Evolutionary conservation across 1,140 invertebrate species (phyloP).

Genomic region (Pachypsylla venusta): DNA sequence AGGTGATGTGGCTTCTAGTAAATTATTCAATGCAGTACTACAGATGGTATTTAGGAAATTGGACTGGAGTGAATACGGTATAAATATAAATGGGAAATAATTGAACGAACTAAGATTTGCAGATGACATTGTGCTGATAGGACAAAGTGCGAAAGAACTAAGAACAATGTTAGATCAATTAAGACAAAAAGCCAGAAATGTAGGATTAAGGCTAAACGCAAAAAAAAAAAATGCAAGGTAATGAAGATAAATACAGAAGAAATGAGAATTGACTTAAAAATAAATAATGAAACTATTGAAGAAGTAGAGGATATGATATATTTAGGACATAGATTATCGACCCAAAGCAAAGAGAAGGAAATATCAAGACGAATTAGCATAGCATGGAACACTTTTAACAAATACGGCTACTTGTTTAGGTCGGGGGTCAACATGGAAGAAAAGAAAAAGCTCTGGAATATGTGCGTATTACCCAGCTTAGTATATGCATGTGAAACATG

Average conservation of each 20-base stretch:
- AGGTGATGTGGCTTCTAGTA: constrained; percentile 17
- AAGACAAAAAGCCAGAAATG: not conserved
- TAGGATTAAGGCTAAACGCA: constrained; percentile 13
- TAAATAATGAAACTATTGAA: constrained; percentile 9
- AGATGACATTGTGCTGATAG: constrained; percentile 26
- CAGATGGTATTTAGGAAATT: constrained; percentile 20
- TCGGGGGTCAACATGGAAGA: too few relatives aligned
- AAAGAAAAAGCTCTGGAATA: too few relatives aligned
- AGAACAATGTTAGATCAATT: constrained; percentile 11
- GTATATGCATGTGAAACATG: constrained; percentile 16
- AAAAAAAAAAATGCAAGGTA: constrained; percentile 14
- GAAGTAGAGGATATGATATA: not conserved
- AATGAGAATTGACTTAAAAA: not conserved
- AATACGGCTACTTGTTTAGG: too few relatives aligned
- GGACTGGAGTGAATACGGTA: constrained; percentile 19
- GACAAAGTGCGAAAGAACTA: constrained; percentile 10
- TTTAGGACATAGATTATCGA: not conserved
- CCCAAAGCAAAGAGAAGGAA: constrained; percentile 7
- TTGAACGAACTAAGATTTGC: constrained; percentile 27
- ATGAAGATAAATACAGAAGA: constrained; percentile 12
- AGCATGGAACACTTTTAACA: constrained; percentile 13
- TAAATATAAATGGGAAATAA: constrained; percentile 23
- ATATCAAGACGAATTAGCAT: constrained; percentile 12
- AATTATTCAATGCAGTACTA: constrained; percentile 19
- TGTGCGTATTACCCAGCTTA: constrained; percentile 10